Evolutionary conservation across 2,888 invertebrate genomes (phyloP).

Genomic region (Biston betularia): DNA sequence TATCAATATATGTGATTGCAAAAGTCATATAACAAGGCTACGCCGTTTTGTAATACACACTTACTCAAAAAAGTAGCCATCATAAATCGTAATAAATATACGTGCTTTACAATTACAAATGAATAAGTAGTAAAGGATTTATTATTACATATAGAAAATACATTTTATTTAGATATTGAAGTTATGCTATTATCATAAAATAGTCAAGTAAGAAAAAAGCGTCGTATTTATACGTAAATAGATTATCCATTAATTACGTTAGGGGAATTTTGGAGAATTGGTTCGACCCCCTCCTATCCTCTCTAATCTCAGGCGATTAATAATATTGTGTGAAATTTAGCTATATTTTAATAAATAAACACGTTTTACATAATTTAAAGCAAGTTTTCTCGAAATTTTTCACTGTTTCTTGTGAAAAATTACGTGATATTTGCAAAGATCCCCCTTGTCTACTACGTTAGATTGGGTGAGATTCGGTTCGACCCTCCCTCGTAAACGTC

Average conservation of each 20-base stretch:
- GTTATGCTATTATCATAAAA: background rate
- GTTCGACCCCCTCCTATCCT: too few relatives aligned
- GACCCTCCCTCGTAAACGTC: too few relatives aligned
- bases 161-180: conserved; percentile 22
- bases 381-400: too few relatives aligned
- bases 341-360: too few relatives aligned
- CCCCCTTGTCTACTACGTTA: too few relatives aligned
- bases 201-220: conserved; percentile 8
- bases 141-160: background rate
- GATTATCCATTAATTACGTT: background rate
- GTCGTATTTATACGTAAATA: background rate
- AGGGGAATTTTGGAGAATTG: background rate
- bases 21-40: background rate
- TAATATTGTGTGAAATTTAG: too few relatives aligned
- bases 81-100: background rate
- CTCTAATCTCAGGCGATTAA: too few relatives aligned
- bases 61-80: background rate
- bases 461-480: too few relatives aligned
- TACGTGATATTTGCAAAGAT: too few relatives aligned
- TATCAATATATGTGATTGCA: background rate
- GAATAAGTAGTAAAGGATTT: background rate
- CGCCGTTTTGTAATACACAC: background rate
- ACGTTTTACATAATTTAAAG: too few relatives aligned
- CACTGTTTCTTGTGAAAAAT: too few relatives aligned
- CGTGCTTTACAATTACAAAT: background rate